Conservation (phyloP, 2,888 invertebrate genomes). For the Machimus rusticus region DNA sequence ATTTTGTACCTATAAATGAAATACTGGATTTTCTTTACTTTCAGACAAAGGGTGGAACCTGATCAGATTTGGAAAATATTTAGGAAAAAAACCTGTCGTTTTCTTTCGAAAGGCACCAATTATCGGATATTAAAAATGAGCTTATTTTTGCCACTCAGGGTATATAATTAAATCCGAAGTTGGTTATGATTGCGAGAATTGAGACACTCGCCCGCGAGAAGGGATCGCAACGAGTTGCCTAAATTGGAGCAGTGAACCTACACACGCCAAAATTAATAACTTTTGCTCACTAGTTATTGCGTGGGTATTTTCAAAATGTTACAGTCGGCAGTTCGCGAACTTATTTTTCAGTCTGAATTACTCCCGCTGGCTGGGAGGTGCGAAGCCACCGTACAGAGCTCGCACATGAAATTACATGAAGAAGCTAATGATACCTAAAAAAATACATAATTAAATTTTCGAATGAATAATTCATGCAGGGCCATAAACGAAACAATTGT, state of each 20-base stretch:
- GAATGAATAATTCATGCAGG: constrained; percentile 26
- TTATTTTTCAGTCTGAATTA: background rate
- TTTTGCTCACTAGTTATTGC: background rate
- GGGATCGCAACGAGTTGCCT: background rate
- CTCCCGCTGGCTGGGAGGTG: background rate
- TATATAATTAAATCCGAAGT: background rate
- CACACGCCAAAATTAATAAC: background rate
- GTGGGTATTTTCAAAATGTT: background rate
- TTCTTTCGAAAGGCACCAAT: background rate
- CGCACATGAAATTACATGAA: background rate
- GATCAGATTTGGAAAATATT: no score
- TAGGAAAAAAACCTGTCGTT: no score
- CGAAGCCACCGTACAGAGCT: background rate
- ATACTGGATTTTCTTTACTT: no score
- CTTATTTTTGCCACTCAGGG: background rate
- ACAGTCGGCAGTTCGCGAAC: background rate
- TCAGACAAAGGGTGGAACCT: no score
- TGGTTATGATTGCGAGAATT: background rate
- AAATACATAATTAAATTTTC: background rate
- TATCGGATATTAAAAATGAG: background rate
- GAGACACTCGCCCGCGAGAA: background rate
- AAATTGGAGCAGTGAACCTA: background rate
- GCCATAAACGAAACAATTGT: constrained; percentile 23
- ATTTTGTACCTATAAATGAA: no score
- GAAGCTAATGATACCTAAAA: background rate